Evolutionary conservation across 1,140 invertebrate genomes (phyloP), one percentile per base, ranked within the genome.

Genomic region (Drosophila mayri): DNA sequence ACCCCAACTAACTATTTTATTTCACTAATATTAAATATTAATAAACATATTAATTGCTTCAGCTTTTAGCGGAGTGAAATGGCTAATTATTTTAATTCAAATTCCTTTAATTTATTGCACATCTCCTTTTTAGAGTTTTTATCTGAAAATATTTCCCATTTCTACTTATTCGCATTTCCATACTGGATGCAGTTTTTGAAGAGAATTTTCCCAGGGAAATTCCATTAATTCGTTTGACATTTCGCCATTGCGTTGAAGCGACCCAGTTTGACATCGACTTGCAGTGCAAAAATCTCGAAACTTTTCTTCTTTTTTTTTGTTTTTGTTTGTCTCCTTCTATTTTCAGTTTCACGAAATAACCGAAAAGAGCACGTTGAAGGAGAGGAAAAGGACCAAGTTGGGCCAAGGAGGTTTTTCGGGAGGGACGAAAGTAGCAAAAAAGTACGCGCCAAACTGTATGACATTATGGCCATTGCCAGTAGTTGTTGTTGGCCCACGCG

Each of bases 191-290:
- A 28, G 46, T 64, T 79, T 75, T 60, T 43, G 40, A n/a, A 54
- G 44, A 43, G 41, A 43, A 61, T 52, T 64, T 74, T 85, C 28
- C 58, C 43, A 57, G 61, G 22, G 38, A 82, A 87, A 82, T 86
- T 86, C 75, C 79, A 71, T 88, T 88, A 72, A 88, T 84, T 58
- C 76, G 54, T 90, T 88, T 88, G 84, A 88, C 84, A 81, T 84
- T 87, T 90, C 63, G 67, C 59, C 43, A 68, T 76, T 71, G 68
- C 83, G 67, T 88, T 80, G 66, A 78, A 81, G 80, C 80, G 72
- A 84, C 76, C 81, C 62, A 79, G 76, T 87, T 87, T 72, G 41
- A 50, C 54, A 50, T 68, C 41, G 28, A 76, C 49, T 60, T 77
- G 52, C 65, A 67, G 54, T 62, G 82, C 66, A 72, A 58, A 79